A percentile compares a stretch with the other conserved stretches of the same genome.
Evolutionary conservation across 2,888 invertebrate genomes (phyloP).

Genomic region (Plebejus melissa): DNA sequence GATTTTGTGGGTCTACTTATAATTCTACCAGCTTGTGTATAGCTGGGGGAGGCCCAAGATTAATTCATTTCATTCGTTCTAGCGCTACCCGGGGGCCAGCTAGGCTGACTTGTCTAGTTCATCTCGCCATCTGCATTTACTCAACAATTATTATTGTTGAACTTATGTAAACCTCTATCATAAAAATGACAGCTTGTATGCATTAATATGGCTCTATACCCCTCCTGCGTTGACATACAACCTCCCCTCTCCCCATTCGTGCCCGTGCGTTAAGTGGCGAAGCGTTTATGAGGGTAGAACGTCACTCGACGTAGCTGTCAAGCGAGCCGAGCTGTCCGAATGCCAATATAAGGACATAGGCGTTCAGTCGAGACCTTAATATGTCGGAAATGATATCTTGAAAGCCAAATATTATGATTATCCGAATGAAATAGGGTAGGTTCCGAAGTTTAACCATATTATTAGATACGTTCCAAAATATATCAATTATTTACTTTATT

Average conservation of each 20-base stretch:
- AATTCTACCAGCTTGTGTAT: background rate
- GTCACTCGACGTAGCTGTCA: background rate
- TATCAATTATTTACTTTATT: too few species aligned
- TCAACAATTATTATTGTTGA: too few species aligned
- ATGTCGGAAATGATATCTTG: background rate
- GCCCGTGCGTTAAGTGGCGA: background rate
- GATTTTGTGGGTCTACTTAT: background rate
- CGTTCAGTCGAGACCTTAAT: background rate
- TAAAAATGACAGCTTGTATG: too few species aligned
- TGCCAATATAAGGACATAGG: background rate
- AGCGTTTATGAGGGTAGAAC: background rate
- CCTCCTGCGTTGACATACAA: background rate
- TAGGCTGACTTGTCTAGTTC: too few species aligned
- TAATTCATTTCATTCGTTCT: too few species aligned
- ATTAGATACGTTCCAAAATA: too few species aligned
- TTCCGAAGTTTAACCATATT: background rate
- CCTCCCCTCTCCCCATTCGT: background rate
- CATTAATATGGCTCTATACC: background rate
- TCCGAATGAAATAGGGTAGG: background rate
- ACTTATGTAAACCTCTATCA: too few species aligned
- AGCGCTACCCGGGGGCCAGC: too few species aligned
- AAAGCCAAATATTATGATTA: background rate
- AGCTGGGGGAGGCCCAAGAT: background rate
- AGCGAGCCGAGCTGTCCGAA: background rate
- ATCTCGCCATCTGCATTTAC: too few species aligned